phyloP scores from a whole-genome alignment of 2,797 vertebrate species.

The Chromis chromis region DNA sequence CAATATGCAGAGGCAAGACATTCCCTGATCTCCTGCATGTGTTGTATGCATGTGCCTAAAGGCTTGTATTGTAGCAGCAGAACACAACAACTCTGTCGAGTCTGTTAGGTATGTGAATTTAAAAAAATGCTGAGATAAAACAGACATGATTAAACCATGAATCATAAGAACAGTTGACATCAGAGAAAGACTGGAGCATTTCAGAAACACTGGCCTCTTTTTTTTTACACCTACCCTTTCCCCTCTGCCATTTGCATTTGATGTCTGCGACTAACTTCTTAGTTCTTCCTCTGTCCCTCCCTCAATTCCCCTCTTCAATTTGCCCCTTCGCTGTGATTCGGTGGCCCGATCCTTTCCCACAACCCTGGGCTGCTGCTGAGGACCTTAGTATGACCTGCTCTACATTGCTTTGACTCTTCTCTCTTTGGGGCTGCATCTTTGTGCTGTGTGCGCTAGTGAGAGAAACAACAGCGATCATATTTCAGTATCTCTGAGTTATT shows the following conservation, averaged over 20 bases:
- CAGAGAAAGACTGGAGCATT: slow-evolving; percentile 1
- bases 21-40: slow-evolving; percentile 26
- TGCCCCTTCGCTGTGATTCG: slow-evolving; percentile 42
- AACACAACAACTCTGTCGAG: slow-evolving; percentile 2
- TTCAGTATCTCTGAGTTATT: slow-evolving; percentile 53
- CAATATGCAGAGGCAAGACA: slow-evolving; percentile 32
- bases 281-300: slow-evolving; percentile 30
- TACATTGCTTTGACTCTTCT: slow-evolving; percentile 45
- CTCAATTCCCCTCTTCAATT: slow-evolving; percentile 44
- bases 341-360: slow-evolving; percentile 75
- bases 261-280: slow-evolving; percentile 5
- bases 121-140: background rate
- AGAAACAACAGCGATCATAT: slow-evolving; percentile 55
- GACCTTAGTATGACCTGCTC: slow-evolving; percentile 66
- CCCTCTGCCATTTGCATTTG: slow-evolving; percentile 39
- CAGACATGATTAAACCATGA: slow-evolving; percentile 12
- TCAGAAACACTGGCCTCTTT: slow-evolving; percentile 7
- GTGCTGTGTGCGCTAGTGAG: slow-evolving; percentile 14
- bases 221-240: slow-evolving; percentile 20
- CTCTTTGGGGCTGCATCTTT: slow-evolving; percentile 47
- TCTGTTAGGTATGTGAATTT: background rate
- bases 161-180: slow-evolving; percentile 18
- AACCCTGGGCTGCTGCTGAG: slow-evolving; percentile 69
- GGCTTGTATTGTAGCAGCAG: slow-evolving; percentile 6
- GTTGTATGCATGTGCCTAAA: slow-evolving; percentile 18